Conservation (phyloP, 2,113 vertebrate species). For the Pterocles orientalis region DNA sequence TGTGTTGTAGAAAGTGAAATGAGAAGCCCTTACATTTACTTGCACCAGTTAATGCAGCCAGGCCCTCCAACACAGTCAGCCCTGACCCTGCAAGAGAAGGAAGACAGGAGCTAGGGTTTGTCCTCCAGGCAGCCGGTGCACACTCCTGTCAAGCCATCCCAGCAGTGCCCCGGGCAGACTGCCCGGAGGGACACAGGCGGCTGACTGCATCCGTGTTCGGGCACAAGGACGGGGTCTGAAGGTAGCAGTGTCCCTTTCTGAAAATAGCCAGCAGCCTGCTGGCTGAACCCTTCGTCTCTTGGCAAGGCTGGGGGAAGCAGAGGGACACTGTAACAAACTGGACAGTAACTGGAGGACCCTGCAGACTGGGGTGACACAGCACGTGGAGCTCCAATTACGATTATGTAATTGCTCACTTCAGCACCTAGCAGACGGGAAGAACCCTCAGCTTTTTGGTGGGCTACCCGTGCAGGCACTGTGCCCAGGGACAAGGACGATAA, state of each 20-base stretch:
- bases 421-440: background rate
- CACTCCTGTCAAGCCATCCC: background rate
- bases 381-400: background rate
- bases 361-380: background rate
- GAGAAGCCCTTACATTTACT: background rate
- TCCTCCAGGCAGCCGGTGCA: background rate
- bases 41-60: background rate
- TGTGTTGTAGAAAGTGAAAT: background rate
- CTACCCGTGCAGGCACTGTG: background rate
- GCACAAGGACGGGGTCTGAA: background rate
- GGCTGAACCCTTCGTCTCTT: background rate
- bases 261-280: background rate
- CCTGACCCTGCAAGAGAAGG: background rate
- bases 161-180: background rate
- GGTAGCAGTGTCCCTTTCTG: background rate
- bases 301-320: background rate
- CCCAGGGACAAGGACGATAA: background rate
- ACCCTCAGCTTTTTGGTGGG: background rate
- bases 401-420: background rate
- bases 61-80: background rate
- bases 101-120: background rate
- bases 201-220: background rate
- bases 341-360: background rate
- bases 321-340: background rate
- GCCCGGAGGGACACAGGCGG: background rate